Evolutionary conservation across 2,797 vertebrate species (phyloP), one percentile per base, ranked within the genome.

Genomic region (Spondyliosoma cantharus): DNA sequence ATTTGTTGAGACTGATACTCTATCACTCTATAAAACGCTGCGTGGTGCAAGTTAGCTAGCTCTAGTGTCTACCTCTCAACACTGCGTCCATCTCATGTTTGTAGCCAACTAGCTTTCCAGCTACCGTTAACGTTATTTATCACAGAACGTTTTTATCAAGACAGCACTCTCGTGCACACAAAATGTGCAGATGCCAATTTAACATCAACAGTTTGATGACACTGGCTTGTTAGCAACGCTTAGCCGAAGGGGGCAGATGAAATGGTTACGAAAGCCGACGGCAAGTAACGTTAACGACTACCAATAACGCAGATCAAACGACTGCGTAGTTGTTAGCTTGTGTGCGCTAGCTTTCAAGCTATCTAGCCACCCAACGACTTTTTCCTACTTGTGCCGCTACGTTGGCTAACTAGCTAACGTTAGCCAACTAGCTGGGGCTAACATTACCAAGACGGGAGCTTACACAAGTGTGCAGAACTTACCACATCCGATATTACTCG

Each of bases 401-500:
- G 80, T 83, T 81, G 87, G 92, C 91, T 82, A 85, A 78, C 84
- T 72, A 74, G 91, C 92, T 93, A 92, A 81, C 85, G 70, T 84
- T 93, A 94, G 91, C 92, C 16, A 71, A 86, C 84, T 92, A 93
- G 90, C 91, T 87, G 77, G 24, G 74, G 92, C 91, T 92, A 92
- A 87, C 89, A 63, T 42, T 57, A 76, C 59, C 80, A 74, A 91
- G 78, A 74, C 85, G 45, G 74, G 82, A 91, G 89, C 91, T 87
- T 91, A 88, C 81, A 92, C 86, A 93, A 95, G 94, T 95, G 93
- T 94, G 87, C 81, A 92, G 68, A 95, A 96, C 95, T 96, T 95
- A 96, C 95, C 95, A 96, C 95, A 96, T 96, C 95, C 94, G 95
- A 96, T 96, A 94, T 94, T 95, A 94, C 93, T 95, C 93, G 92